These are phyloP conservation scores for Brachyrhaphis roseni DNA, from an alignment of 2,797 vertebrate genomes.

Conservation along the genomic window DNA sequence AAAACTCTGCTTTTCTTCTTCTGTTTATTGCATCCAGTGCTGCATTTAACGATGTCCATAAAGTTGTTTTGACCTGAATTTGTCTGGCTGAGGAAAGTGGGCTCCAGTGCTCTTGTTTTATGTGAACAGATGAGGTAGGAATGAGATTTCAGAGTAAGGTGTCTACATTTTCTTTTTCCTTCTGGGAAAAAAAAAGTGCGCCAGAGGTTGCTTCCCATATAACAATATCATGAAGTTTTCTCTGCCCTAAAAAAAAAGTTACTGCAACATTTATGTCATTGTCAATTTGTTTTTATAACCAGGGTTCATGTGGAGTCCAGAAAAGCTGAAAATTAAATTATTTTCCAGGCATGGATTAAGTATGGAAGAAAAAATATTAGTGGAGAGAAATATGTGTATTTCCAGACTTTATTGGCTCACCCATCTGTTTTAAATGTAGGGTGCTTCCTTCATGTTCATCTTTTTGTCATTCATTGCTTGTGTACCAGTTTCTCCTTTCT, in stretches of 20 bases:
- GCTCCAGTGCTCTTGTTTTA: background rate
- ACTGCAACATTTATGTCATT: background rate
- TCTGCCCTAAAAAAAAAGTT: background rate
- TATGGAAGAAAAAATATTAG: background rate
- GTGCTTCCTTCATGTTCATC: background rate
- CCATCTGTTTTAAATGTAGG: background rate
- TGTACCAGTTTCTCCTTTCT: background rate
- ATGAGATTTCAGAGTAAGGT: background rate
- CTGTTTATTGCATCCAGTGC: conserved; percentile 1
- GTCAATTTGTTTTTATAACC: background rate
- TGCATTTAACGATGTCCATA: background rate
- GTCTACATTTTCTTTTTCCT: background rate
- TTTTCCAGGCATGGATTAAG: background rate
- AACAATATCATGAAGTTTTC: background rate
- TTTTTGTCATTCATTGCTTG: background rate
- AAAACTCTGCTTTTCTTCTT: background rate
- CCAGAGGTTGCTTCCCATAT: background rate
- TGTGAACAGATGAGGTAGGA: background rate
- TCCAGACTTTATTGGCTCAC: background rate
- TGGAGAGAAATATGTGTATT: background rate
- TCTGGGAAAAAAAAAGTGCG: background rate
- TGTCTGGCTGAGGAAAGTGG: background rate
- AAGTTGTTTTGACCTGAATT: conserved; percentile 5
- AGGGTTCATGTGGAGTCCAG: background rate
- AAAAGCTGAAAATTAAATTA: background rate